Percentiles rank a stretch among this genome's conserved stretches.
Conservation (phyloP, 2,113 vertebrate species). For the Pseudonaja textilis region DNA sequence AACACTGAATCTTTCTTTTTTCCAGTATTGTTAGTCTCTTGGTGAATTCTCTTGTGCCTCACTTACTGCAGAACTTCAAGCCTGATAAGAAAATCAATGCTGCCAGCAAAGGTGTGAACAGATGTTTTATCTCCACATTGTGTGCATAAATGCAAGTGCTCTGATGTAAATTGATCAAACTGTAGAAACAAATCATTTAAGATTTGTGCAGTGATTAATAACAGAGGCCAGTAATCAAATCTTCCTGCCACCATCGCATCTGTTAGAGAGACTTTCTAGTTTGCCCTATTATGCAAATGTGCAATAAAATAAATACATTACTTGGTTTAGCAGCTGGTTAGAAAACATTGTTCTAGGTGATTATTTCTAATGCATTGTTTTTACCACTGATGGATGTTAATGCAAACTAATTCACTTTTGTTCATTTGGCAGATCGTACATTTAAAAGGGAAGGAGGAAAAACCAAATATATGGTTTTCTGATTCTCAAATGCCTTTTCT, state of each 20-base stretch:
- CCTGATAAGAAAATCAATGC: slow-evolving; percentile 61
- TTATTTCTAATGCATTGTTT: slow-evolving; percentile 73
- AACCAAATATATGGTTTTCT: neutral
- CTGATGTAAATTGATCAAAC: slow-evolving; percentile 75
- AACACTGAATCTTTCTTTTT: slow-evolving; percentile 49
- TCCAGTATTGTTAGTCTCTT: slow-evolving; percentile 57
- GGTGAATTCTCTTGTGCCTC: slow-evolving; percentile 47
- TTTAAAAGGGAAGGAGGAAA: neutral
- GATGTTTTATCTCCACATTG: slow-evolving; percentile 75
- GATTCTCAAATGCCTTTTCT: neutral
- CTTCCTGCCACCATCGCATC: slow-evolving; percentile 75
- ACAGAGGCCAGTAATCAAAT: slow-evolving; percentile 79
- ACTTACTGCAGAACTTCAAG: slow-evolving; percentile 60
- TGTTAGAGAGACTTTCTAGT: slow-evolving; percentile 74
- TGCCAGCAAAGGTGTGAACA: slow-evolving; percentile 69
- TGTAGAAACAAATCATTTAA: slow-evolving; percentile 81
- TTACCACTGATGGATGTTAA: slow-evolving; percentile 60
- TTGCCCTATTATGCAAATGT: slow-evolving; percentile 80
- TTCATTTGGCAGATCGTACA: slow-evolving; percentile 37
- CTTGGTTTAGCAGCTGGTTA: slow-evolving; percentile 77
- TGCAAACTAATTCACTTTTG: slow-evolving; percentile 65
- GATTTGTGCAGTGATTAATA: slow-evolving; percentile 82
- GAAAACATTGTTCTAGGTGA: slow-evolving; percentile 75
- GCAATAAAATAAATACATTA: slow-evolving; percentile 79
- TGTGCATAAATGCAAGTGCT: slow-evolving; percentile 70